Base-by-base conservation (phyloP, 2,113 vertebrate genomes). In the Carassius gibelio region DNA sequence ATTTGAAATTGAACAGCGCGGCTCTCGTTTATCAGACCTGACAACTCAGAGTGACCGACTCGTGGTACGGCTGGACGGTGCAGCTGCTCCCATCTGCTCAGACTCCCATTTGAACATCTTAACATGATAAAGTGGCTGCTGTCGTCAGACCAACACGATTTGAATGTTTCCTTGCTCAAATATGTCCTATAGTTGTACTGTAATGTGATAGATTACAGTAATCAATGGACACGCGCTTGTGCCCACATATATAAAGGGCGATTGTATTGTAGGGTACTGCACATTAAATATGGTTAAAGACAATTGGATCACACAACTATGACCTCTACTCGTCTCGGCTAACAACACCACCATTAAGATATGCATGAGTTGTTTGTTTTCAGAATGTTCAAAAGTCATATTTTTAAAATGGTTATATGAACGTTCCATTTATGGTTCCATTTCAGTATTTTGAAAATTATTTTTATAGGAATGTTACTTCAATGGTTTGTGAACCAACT, bases 1-100 rank as follows among this genome's bases (percentile, higher is more conserved):
- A 97, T 96, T 95, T 96, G 95, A 96, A 96, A 97, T 96, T 96
- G 95, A 96, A 96, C 95, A 95, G 95, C 95, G 95, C 94, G 94
- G 93, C 94, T 94, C 94, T 94, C 95, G 96, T 96, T 96, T 96
- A 96, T 96, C 96, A 96, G 94, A 91, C 93, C 93, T 96, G 96
- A 96, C 96, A 96, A 95, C 95, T 93, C 95, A 95, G 95, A 96
- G 95, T 96, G 95, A 97, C 95, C 95, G 94, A 95, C 93, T 94
- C 95, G 94, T 94, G 93, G 94, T 50, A 52, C 21, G 55, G 36
- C 64, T 15, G 50, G 30, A 82, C 68, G n/a, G 66, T 11, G 66
- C 66, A 59, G 36, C 68, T 83, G 68, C 50, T 69, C 81, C 26
- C n/a, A 10, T 79, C 52, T 62, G 57, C 64, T 71, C 45, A 55